phyloP scores from a whole-genome alignment of 2,888 invertebrate species.

The Peribatodes rhomboidaria region DNA sequence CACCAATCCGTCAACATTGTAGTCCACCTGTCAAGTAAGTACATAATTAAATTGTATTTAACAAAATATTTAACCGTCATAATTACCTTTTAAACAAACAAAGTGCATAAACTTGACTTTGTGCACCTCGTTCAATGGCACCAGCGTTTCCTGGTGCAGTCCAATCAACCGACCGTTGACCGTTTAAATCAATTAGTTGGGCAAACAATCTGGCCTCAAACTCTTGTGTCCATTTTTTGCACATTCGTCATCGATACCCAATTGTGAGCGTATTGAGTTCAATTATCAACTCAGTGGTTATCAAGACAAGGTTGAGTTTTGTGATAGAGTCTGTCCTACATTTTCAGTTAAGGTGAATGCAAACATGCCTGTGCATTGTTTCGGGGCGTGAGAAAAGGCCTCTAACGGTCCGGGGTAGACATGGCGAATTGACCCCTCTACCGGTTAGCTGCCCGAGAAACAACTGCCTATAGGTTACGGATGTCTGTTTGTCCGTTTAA shows the following conservation, averaged over 20 bases:
- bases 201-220: constrained; percentile 44
- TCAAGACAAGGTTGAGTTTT: constrained; percentile 14
- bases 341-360: constrained; percentile 27
- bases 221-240: constrained; percentile 28
- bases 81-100: not conserved
- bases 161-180: constrained; percentile 46
- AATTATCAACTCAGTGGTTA: not conserved
- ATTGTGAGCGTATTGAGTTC: not conserved
- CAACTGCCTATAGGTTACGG: constrained; percentile 38
- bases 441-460: constrained; percentile 45
- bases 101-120: constrained; percentile 15
- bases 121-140: constrained; percentile 40
- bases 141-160: constrained; percentile 39
- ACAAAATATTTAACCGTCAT: too few relatives aligned
- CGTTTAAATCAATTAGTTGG: constrained; percentile 49
- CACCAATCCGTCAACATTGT: too few relatives aligned
- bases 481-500: constrained; percentile 11
- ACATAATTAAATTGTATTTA: too few relatives aligned
- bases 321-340: not conserved
- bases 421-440: constrained; percentile 52
- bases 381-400: constrained; percentile 57
- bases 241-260: constrained; percentile 35
- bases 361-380: constrained; percentile 41
- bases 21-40: too few relatives aligned
- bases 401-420: constrained; percentile 53